These are phyloP conservation scores for Euspilapteryx auroguttella DNA, from an alignment of 2,888 invertebrate genomes.

Conservation along the genomic window DNA sequence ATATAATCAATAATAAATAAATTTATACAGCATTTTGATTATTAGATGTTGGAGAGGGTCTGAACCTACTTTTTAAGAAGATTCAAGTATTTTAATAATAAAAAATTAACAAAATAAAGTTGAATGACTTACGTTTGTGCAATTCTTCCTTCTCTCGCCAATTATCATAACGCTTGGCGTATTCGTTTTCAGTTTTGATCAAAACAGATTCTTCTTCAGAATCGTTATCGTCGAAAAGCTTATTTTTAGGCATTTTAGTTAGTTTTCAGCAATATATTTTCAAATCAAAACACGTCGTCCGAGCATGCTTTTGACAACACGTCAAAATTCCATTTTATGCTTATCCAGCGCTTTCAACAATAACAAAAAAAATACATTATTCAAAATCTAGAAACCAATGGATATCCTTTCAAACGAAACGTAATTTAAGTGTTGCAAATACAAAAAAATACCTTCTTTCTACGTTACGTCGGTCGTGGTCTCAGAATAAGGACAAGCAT, in stretches of 20 bases:
- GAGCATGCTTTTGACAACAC: not conserved
- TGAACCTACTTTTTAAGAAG: too few species aligned
- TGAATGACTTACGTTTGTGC: slow-evolving; percentile 69
- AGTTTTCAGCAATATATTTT: slow-evolving; percentile 8
- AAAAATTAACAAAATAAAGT: too few species aligned
- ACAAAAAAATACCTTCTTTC: too few species aligned
- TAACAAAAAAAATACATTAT: not conserved
- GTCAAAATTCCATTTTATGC: too few species aligned
- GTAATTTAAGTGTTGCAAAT: too few species aligned
- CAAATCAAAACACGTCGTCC: not conserved
- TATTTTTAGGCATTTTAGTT: slow-evolving; percentile 27
- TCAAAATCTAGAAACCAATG: not conserved
- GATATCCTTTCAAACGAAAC: too few species aligned
- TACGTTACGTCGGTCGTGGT: too few species aligned
- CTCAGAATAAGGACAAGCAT: too few species aligned
- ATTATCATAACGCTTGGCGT: slow-evolving; percentile 80
- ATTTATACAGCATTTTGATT: too few species aligned
- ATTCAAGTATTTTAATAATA: too few species aligned
- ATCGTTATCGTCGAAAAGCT: slow-evolving; percentile 58
- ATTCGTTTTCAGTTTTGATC: slow-evolving; percentile 74
- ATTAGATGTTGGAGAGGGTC: too few species aligned
- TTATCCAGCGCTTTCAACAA: not conserved
- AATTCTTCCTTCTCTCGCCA: slow-evolving; percentile 87
- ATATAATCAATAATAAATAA: too few species aligned
- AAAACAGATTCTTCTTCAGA: slow-evolving; percentile 53